Conservation (phyloP, 2,113 vertebrate species). For the Syrmaticus mikado region DNA sequence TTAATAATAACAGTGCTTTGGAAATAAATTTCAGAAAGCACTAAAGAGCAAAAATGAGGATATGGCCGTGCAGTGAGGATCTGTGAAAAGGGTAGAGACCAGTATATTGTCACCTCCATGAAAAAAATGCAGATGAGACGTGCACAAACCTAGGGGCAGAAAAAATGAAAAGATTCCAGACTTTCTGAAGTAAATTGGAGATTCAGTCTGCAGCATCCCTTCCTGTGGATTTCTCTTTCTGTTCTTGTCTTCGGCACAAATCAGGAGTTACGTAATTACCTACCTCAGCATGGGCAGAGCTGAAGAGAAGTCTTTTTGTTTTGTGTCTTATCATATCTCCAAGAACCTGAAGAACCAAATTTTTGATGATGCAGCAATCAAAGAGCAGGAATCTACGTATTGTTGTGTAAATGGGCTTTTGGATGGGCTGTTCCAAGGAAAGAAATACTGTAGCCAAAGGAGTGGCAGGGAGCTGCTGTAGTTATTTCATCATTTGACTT, state of each 20-base stretch:
- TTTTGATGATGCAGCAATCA: slow-evolving; percentile 22
- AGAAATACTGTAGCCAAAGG: not conserved
- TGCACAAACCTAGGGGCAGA: not conserved
- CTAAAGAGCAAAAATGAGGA: not conserved
- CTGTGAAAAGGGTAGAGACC: not conserved
- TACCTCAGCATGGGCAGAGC: slow-evolving; percentile 9
- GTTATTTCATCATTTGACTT: not conserved
- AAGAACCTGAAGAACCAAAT: slow-evolving; percentile 1
- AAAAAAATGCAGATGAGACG: slow-evolving; percentile 39
- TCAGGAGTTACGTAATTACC: slow-evolving; percentile 33
- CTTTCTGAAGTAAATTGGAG: slow-evolving; percentile 27
- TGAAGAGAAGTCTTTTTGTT: slow-evolving; percentile 11
- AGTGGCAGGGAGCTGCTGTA: not conserved
- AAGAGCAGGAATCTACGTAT: not conserved
- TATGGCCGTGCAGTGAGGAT: not conserved
- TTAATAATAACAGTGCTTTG: not conserved
- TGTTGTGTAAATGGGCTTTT: not conserved
- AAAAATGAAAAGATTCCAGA: slow-evolving; percentile 9
- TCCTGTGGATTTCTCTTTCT: slow-evolving; percentile 17
- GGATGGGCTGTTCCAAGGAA: not conserved
- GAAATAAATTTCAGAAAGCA: not conserved
- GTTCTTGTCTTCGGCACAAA: slow-evolving; percentile 3
- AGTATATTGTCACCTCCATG: not conserved
- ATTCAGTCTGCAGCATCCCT: not conserved
- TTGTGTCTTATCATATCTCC: not conserved